phyloP scores from a whole-genome alignment of 2,797 vertebrate genomes.

The Phrynocephalus guinanensis region DNA sequence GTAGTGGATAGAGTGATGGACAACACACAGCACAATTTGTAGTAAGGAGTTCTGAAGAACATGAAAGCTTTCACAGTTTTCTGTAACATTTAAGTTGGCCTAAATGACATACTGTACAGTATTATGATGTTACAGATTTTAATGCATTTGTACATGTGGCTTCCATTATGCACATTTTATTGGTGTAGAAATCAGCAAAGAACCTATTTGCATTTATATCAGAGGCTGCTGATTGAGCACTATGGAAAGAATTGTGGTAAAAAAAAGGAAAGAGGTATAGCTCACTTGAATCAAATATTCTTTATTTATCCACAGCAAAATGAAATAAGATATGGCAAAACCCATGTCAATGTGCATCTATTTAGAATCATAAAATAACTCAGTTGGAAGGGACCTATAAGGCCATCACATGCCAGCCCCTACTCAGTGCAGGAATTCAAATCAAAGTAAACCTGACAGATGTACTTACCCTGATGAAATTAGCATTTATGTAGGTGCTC shows the following conservation, averaged over 20 bases:
- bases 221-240: not conserved
- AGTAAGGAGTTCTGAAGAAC: not conserved
- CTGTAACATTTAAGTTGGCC: not conserved
- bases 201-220: not conserved
- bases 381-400: no score
- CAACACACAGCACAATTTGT: no score
- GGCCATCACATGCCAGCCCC: no score
- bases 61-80: not conserved
- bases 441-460: no score
- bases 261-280: conserved; percentile 2
- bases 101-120: not conserved
- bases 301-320: not conserved
- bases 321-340: conserved; percentile 31
- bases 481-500: conserved; percentile 96
- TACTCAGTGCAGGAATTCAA: no score
- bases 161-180: not conserved
- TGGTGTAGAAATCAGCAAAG: conserved; percentile 31
- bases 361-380: not conserved
- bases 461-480: conserved; percentile 92
- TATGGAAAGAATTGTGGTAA: not conserved
- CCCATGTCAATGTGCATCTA: conserved; percentile 37
- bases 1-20: no score
- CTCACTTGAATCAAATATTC: conserved; percentile 37
- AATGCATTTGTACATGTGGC: not conserved
- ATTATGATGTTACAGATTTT: not conserved